Base-by-base conservation (phyloP, 2,888 invertebrate species). In the Sarcophaga carnaria region DNA sequence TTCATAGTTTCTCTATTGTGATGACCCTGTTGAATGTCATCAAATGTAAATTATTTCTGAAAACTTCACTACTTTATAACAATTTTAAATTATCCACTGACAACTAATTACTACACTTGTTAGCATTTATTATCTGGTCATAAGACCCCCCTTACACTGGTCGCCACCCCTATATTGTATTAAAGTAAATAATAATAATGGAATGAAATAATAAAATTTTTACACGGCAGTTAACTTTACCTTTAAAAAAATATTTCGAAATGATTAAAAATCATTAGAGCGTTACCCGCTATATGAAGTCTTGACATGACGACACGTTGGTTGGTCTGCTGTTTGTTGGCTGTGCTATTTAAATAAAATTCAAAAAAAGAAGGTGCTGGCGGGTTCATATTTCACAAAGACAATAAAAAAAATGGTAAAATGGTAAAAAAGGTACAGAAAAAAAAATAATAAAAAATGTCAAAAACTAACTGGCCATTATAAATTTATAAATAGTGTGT, bases 81-180 rank as follows among this genome's bases (percentile, higher is more conserved):
- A 37, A 17, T 54, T 54, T 54, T 54, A 54, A 54, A 54, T 54
- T 54, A 54, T 54, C 54, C 54, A 74, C 66, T 72, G 45, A 12
- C 67, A 60, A 54, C 72, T 83, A 83, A 83, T 83, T 83, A 63
- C 78, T 83, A 63, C 78, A 83, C 83, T 78, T 78, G 83, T 83
- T 78, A 22, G 64, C 71, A 27, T 71, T 64, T 37, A 37, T 77
- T 83, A 83, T 83, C 72, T 83, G 10, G 14, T 12, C 1, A 4
- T 54, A 54, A n/a, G 45, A 67, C 83, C 83, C 47, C 14, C 66
- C 37, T 0, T 6, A 8, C 37, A 1, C 37, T 37, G 6, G 37
- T 1, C 54, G 45, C 69, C 70, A 59, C 14, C 54, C 12, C 17
- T 54, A 14, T 4, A 14, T 4, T 54, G 2, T 54, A 1, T 63